Evolutionary conservation across 2,113 vertebrate genomes (phyloP), one percentile per base, ranked within the genome.

Genomic region (Diglossa brunneiventris): DNA sequence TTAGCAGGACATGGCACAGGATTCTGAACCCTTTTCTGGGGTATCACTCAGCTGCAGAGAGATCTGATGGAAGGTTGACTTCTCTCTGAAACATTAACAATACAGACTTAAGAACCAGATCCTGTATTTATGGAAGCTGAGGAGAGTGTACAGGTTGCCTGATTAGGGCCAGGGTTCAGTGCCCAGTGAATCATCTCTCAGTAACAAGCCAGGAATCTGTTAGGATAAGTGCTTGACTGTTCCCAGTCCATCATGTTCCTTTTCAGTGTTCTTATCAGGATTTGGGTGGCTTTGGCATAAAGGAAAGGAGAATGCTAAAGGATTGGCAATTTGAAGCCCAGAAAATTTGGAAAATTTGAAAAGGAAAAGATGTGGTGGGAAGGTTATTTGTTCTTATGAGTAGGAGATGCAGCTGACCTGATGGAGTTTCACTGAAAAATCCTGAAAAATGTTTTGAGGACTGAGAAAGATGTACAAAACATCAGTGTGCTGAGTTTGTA

Each of bases 211-310:
- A 95, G 84, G 88, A 96, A 83, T 84, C 49, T 88, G 28, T 62
- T 89, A 89, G 90, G 64, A 30, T 55, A 64, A 95, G 17, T 69
- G 76, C 56, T 78, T 82, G 96, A 96, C 97, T 96, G 91, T 92
- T 94, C 89, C 96, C 59, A 91, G 73, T 94, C 94, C 89, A 92
- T 89, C 83, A 4, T 77, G 69, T 89, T 94, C 79, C 50, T 92
- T 87, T 39, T 69, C 42, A 41, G 79, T 76, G 94, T 91, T 97
- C 94, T 79, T 89, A 91, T 18, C 90, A 74, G 93, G 93, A 80
- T 91, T 79, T 83, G 87, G 7, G 28, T 74, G 70, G 27, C 68
- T 88, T 86, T 86, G 64, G 76, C 9, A 0, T 61, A 28, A 68
- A 75, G n/a, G 35, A 76, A 41, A 67, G 6, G 78, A n/a, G 42